These are phyloP conservation scores for Amphiduros pacificus DNA, from an alignment of 2,888 invertebrate genomes.

Conservation along the genomic window DNA sequence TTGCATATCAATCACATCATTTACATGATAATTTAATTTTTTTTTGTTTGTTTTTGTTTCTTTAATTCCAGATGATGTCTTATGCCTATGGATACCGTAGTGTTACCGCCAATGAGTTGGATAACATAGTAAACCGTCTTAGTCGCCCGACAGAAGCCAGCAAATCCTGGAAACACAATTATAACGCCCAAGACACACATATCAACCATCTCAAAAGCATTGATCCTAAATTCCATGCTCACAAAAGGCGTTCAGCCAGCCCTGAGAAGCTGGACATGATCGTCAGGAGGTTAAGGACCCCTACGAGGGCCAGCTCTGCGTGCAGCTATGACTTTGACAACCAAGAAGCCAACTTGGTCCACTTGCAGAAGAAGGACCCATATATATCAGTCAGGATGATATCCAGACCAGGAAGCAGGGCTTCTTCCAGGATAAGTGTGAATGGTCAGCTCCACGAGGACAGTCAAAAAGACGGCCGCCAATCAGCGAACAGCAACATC, in stretches of 20 bases:
- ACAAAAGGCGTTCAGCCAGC: constrained; percentile 30
- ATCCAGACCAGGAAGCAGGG: not conserved
- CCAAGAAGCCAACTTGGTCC: constrained; percentile 22
- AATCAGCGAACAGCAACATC: not conserved
- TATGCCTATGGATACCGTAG: no score
- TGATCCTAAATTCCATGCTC: constrained; percentile 18
- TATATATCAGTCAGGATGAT: not conserved
- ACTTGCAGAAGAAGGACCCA: constrained; percentile 8
- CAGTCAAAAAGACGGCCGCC: not conserved
- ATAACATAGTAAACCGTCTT: constrained; percentile 37
- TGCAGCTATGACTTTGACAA: constrained; percentile 31
- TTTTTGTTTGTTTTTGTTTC: no score
- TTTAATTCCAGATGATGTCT: no score
- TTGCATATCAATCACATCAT: no score
- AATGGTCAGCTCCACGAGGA: not conserved
- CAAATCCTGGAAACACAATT: constrained; percentile 18
- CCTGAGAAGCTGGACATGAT: constrained; percentile 37
- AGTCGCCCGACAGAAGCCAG: constrained; percentile 43
- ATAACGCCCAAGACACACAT: constrained; percentile 21
- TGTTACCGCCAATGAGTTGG: no score
- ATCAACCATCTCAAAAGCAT: constrained; percentile 5
- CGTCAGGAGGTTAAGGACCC: constrained; percentile 38
- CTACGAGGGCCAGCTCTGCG: constrained; percentile 32
- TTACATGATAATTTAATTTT: no score
- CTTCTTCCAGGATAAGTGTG: not conserved